These are phyloP conservation scores for Python bivittatus DNA, from an alignment of 2,113 vertebrate species.

Conservation along the genomic window DNA sequence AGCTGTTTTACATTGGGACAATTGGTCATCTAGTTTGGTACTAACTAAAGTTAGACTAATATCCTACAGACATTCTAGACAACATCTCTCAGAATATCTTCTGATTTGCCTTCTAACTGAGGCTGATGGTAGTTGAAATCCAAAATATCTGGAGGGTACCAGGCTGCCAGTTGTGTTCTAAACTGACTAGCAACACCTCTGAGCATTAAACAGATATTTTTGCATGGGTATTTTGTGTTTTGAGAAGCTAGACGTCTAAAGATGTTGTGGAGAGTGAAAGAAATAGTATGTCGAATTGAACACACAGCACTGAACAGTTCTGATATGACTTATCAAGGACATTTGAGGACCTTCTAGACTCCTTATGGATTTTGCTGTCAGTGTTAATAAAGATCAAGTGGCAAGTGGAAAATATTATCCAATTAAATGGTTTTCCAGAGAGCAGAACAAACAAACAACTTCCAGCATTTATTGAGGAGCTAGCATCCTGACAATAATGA, in stretches of 20 bases:
- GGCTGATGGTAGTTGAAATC: neutral
- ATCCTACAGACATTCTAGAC: neutral
- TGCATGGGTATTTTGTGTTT: neutral
- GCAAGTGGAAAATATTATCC: constrained; percentile 28
- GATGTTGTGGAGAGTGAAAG: neutral
- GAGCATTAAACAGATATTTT: neutral
- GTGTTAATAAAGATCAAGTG: constrained; percentile 35
- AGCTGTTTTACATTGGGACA: neutral
- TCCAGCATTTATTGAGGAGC: neutral
- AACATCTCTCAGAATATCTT: neutral
- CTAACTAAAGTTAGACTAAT: neutral
- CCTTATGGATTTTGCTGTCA: constrained; percentile 33
- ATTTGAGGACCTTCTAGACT: constrained; percentile 28
- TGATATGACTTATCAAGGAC: neutral
- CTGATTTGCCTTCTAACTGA: neutral
- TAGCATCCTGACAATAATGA: constrained; percentile 1
- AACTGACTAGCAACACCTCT: neutral
- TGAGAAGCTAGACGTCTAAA: neutral
- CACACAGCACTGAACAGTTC: constrained; percentile 3
- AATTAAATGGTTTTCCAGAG: constrained; percentile 33
- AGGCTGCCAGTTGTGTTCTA: neutral
- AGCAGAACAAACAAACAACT: constrained; percentile 22
- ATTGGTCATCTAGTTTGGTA: neutral
- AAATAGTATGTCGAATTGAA: constrained; percentile 5
- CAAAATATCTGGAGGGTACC: neutral